Evolutionary conservation across 1,140 invertebrate species (phyloP), one percentile per base, ranked within the genome.

Genomic region (Linepithema humile): DNA sequence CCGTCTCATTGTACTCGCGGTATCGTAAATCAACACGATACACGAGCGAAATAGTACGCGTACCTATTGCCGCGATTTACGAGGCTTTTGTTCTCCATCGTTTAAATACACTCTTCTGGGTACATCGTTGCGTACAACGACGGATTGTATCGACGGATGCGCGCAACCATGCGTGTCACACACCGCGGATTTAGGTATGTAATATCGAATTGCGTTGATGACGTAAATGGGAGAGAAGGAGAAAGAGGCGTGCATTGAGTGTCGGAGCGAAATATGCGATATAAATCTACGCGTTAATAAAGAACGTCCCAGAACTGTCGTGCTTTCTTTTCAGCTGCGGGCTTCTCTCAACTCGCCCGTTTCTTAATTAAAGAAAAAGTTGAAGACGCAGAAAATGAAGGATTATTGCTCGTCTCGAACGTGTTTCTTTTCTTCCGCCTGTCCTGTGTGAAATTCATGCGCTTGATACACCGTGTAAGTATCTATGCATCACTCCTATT

Each of bases 121-220:
- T 57, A 40, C 55, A 45, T 12, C 35, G 35, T 32, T 26, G 38
- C 70, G 70, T 57, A 40, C 55, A 45, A 45, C 35, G 35, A 59
- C 70, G 53, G n/a, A n/a, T 57, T 57, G 59, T 77, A 64, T 77
- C 74, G 59, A 77, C 59, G 74, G 59, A 65, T 77, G 59, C 59
- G 74, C 43, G 43, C 74, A 65, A 12, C 73, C 43, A 29, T 50
- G 73, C 73, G 59, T 77, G 29, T 45, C 57, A 20, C 50, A 48
- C 57, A 7, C 23, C 32, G 20, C 32, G 43, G 20, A 50, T 53
- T 65, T 62, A 50, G 20, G 20, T 60, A n/a, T 23, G 70, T 23
- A 12, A 77, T 17, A 23, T 12, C n/a, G 29, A 48, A 10, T 59
- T 50, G 72, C 38, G 7, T 48, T 7, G 23, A n/a, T 23, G 10